phyloP scores from a whole-genome alignment of 2,888 invertebrate species.

The Flexamia atlantica region DNA sequence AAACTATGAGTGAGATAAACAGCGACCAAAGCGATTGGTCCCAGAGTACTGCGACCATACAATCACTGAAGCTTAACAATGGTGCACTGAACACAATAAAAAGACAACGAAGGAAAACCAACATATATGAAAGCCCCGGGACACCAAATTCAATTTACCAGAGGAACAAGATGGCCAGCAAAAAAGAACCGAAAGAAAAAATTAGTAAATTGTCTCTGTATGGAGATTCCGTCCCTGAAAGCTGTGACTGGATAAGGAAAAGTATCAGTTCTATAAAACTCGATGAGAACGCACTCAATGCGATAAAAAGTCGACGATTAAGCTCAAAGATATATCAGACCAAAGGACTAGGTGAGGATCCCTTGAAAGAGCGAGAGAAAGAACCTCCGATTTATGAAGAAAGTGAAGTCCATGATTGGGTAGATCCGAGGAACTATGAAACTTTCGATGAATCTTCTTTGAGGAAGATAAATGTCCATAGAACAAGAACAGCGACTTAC shows the following conservation, averaged over 20 bases:
- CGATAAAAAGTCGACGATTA: conserved; percentile 5
- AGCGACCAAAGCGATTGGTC: not conserved
- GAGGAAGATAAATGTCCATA: not conserved
- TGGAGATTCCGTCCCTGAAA: conserved; percentile 5
- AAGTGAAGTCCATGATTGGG: conserved; percentile 17
- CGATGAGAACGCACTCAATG: not conserved
- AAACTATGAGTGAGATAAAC: not conserved
- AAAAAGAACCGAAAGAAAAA: not conserved
- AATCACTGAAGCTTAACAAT: conserved; percentile 12
- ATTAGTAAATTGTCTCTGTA: not conserved
- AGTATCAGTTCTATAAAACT: not conserved
- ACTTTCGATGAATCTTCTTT: not conserved
- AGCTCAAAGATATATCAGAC: conserved; percentile 8
- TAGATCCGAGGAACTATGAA: not conserved
- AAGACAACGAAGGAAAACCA: conserved; percentile 17
- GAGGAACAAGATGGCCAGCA: not conserved
- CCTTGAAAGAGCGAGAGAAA: not conserved
- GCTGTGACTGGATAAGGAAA: conserved; percentile 26
- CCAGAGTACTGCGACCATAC: not conserved
- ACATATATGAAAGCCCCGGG: conserved; percentile 12
- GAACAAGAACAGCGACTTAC: not conserved
- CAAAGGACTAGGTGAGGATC: not conserved
- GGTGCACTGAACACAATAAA: not conserved
- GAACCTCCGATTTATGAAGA: conserved; percentile 5
- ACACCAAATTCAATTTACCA: not conserved